Base-by-base conservation (phyloP, 2,888 invertebrate species). In the Disparrhopalites patrizii region DNA sequence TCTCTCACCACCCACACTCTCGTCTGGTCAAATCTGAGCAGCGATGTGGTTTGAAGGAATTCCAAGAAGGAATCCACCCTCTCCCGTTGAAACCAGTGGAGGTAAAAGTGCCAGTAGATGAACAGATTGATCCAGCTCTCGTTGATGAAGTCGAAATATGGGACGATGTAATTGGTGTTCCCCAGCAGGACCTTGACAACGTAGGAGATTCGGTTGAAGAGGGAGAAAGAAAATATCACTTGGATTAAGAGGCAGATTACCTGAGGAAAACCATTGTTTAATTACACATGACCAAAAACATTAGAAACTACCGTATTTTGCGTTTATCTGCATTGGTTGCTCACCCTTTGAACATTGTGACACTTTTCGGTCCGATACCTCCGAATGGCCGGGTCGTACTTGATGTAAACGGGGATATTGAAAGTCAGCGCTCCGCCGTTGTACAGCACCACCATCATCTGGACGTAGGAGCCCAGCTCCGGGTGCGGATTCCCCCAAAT, bases 71-170 rank as follows among this genome's bases (percentile, higher is more conserved):
- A 27, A 20, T n/a, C 31, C 2, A 31, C 18, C 31, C n/a, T 3
- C 2, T 50, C 50, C 18, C 3, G 7, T 18, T 13, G 3, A 25
- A 31, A 31, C 54, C 54, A 54, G 18, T 54, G 30, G 3, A 54
- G 20, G 54, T 54, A 54, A 4, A 31, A 31, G 23, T 54, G 54
- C 30, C n/a, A 28, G 31, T 54, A 54, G 20, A 54, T 54, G 31
- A 54, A 54, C 2, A 54, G 25, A 31, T 54, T 54, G 8, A 54
- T 4, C 7, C 30, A 18, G 31, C 31, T 18, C 31, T 54, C 54
- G 20, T 54, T 54, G 10, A 27, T 33, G 33, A 54, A 54, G 31
- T 54, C 54, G 23, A 54, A 54, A 31, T 54, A 54, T 5, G 54
- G 31, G 2, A 54, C 54, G 18, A 54, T 27, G n/a, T 54, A 54